Evolutionary conservation across 1,140 invertebrate genomes (phyloP).

Genomic region (Drosophila pachea): DNA sequence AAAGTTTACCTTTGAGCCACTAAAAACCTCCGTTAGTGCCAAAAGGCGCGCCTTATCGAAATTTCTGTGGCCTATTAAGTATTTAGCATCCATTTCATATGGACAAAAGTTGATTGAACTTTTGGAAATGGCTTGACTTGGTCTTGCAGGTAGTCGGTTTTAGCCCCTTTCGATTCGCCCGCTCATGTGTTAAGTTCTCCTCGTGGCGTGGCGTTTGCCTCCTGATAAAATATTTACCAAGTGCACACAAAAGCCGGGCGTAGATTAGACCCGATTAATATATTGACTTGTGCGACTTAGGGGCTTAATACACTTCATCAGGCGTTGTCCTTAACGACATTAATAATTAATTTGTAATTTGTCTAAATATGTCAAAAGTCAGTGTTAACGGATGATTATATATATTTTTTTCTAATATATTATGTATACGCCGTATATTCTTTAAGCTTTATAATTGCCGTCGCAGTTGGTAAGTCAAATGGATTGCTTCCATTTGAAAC

Average conservation of each 20-base stretch:
- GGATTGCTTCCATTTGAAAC: not conserved
- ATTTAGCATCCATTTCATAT: conserved; percentile 38
- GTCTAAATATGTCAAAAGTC: conserved; percentile 61
- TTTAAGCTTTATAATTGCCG: conserved; percentile 16
- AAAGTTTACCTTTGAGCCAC: not conserved
- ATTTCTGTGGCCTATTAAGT: conserved; percentile 35
- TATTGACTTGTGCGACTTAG: conserved; percentile 14
- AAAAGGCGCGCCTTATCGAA: too few relatives aligned
- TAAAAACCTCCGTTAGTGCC: not conserved
- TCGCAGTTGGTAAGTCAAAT: conserved; percentile 1
- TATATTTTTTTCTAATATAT: conserved; percentile 8
- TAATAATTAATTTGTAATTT: conserved; percentile 63
- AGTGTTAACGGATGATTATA: not conserved
- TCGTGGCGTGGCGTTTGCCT: conserved; percentile 33
- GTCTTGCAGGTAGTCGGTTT: not conserved
- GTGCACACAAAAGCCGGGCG: conserved; percentile 38
- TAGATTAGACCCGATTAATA: conserved; percentile 53
- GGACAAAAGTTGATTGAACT: conserved; percentile 64
- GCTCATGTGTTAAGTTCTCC: conserved; percentile 19
- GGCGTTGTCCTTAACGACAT: conserved; percentile 49
- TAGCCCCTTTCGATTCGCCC: not conserved
- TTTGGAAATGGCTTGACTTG: conserved; percentile 12
- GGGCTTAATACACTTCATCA: conserved; percentile 4
- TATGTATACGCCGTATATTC: conserved; percentile 21
- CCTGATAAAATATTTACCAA: conserved; percentile 65